Conservation (phyloP, 1,140 invertebrate genomes). For the Ceratoteleas bidentatus region DNA sequence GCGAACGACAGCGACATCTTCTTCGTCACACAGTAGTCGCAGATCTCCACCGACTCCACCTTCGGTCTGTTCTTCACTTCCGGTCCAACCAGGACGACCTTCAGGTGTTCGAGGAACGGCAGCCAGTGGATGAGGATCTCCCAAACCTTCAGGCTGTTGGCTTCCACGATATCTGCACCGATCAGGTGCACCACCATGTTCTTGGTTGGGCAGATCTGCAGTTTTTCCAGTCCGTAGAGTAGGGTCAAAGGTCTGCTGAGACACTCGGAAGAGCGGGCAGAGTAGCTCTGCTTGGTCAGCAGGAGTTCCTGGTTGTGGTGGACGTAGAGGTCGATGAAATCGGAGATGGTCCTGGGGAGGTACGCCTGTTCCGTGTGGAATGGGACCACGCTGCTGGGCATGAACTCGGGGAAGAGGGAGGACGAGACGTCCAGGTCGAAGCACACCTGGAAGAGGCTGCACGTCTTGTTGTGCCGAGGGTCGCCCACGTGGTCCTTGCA, state of each 20-base stretch:
- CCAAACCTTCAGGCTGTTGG: conserved; percentile 67
- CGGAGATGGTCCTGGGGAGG: conserved; percentile 64
- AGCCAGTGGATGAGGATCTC: conserved; percentile 73
- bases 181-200: conserved; percentile 71
- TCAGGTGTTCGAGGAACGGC: conserved; percentile 43
- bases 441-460: conserved; percentile 56
- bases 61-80: conserved; percentile 61
- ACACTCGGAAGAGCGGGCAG: conserved; percentile 63
- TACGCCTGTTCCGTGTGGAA: conserved; percentile 47
- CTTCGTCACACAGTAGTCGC: conserved; percentile 58
- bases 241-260: conserved; percentile 72
- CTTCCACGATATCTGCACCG: conserved; percentile 70
- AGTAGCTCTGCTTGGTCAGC: conserved; percentile 50
- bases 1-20: conserved; percentile 58
- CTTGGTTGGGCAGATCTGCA: conserved; percentile 39
- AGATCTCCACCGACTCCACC: conserved; percentile 47
- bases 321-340: conserved; percentile 69
- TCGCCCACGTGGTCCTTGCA: conserved; percentile 64
- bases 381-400: conserved; percentile 55
- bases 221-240: conserved; percentile 67
- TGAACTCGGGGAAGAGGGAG: conserved; percentile 38
- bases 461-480: conserved; percentile 56
- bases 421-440: conserved; percentile 64
- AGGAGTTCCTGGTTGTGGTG: conserved; percentile 39
- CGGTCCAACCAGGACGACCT: conserved; percentile 71